A percentile compares a stretch with the other conserved stretches of the same genome.
phyloP scores from a whole-genome alignment of 1,140 invertebrate genomes.

The Drosophila murphyi region DNA sequence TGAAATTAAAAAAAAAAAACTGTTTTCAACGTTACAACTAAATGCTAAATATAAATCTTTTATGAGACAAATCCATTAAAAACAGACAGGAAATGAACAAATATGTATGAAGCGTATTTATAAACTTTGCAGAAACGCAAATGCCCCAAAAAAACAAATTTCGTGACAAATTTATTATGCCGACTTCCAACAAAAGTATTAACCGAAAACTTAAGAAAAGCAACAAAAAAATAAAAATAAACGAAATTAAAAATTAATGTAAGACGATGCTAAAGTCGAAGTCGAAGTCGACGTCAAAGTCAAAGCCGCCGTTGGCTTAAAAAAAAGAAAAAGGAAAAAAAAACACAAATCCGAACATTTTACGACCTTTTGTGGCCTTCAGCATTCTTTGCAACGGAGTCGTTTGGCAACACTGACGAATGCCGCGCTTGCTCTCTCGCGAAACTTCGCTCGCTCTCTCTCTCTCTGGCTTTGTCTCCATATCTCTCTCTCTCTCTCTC shows the following conservation, averaged over 20 bases:
- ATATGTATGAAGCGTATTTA: background rate
- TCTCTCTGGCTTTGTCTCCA: background rate
- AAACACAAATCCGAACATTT: constrained; percentile 32
- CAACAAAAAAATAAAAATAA: constrained; percentile 18
- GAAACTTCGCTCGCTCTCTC: background rate
- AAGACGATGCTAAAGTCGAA: constrained; percentile 39
- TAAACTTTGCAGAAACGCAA: background rate
- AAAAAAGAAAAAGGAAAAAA: background rate
- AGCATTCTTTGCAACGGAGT: constrained; percentile 57
- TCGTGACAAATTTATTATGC: constrained; percentile 18
- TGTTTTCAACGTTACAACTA: no score
- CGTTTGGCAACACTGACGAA: constrained; percentile 45
- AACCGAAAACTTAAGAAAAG: background rate
- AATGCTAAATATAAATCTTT: no score
- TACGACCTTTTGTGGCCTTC: constrained; percentile 69
- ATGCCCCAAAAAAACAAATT: background rate
- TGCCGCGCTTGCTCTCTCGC: constrained; percentile 14
- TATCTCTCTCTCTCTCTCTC: background rate
- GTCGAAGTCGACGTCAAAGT: constrained; percentile 10
- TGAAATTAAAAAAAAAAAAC: no score
- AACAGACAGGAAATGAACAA: no score
- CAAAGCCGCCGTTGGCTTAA: constrained; percentile 5
- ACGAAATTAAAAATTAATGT: constrained; percentile 39
- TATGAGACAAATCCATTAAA: no score
- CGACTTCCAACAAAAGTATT: background rate